Evolutionary conservation across 2,888 invertebrate genomes (phyloP).

Genomic region (Glaucopsyche alexis): DNA sequence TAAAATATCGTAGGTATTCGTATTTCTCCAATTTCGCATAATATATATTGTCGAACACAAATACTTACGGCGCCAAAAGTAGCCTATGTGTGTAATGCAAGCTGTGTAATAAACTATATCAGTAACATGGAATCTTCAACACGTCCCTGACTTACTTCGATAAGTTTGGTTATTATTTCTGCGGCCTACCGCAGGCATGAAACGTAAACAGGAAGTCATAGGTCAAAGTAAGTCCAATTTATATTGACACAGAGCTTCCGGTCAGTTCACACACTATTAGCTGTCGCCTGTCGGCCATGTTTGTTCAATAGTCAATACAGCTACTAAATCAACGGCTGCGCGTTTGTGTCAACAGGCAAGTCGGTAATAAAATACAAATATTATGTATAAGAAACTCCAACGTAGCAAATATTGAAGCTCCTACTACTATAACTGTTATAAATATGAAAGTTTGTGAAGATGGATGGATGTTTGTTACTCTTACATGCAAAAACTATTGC

Average conservation of each 20-base stretch:
- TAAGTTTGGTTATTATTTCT: background rate
- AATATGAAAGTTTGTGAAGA: no score
- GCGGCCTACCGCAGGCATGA: background rate
- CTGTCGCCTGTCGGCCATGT: background rate
- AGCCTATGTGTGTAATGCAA: no score
- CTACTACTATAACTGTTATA: no score
- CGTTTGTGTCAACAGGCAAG: background rate
- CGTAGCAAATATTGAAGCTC: background rate
- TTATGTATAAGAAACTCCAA: background rate
- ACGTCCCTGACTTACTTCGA: no score
- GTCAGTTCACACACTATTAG: slow-evolving; percentile 21
- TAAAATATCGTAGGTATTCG: no score
- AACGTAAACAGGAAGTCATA: background rate
- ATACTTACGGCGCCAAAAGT: no score
- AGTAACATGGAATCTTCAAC: no score
- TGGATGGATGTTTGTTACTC: no score
- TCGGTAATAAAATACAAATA: background rate
- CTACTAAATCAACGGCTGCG: slow-evolving; percentile 6
- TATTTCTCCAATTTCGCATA: no score
- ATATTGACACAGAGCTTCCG: slow-evolving; percentile 11
- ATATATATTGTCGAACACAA: no score
- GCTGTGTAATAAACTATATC: no score
- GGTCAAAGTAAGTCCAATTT: background rate
- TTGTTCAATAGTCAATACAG: slow-evolving; percentile 10
- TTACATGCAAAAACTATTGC: no score